phyloP scores from a whole-genome alignment of 2,113 vertebrate species.

The Thinocorus orbignyianus region DNA sequence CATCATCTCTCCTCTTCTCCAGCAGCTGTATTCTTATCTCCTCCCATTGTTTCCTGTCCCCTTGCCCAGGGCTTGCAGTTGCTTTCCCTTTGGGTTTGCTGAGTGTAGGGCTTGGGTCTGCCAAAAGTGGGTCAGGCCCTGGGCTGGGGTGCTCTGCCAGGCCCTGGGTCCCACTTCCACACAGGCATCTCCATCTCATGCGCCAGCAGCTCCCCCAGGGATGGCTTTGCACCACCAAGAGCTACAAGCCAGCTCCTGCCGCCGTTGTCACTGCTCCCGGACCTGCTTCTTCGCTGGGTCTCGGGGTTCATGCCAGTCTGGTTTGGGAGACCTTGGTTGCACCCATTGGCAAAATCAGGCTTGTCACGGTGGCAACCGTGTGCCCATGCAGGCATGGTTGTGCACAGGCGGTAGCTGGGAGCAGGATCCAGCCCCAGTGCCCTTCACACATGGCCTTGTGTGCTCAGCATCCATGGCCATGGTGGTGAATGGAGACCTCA shows the following conservation, averaged over 20 bases:
- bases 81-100: background rate
- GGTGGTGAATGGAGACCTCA: background rate
- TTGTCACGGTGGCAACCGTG: background rate
- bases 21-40: background rate
- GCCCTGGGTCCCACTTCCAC: background rate
- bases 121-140: background rate
- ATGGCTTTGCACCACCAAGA: background rate
- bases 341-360: background rate
- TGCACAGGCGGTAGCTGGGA: background rate
- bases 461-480: accelerated
- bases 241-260: background rate
- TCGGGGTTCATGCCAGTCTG: background rate
- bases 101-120: background rate
- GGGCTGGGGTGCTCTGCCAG: background rate
- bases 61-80: background rate
- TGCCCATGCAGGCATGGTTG: accelerated
- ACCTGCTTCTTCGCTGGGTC: background rate
- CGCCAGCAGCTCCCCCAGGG: accelerated
- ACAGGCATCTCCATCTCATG: background rate
- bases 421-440: background rate
- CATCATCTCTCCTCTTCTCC: background rate
- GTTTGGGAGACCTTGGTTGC: background rate
- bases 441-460: background rate
- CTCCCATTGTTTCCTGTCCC: background rate
- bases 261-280: background rate